Evolutionary conservation across 1,140 invertebrate genomes (phyloP).

Genomic region (Matsumurasca onukii): DNA sequence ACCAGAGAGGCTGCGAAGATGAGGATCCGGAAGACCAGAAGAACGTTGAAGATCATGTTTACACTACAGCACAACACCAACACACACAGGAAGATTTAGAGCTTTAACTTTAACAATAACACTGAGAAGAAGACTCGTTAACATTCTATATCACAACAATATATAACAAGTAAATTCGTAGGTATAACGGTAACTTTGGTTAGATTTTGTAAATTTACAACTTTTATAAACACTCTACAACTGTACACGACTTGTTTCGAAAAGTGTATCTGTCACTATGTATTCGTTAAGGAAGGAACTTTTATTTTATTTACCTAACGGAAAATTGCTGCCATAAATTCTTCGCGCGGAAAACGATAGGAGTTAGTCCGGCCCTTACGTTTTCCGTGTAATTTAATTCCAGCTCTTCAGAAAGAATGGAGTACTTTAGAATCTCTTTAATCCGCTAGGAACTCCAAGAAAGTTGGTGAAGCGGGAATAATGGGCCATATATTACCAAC

Average conservation of each 20-base stretch:
- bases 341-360: no score
- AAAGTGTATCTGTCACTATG: no score
- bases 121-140: background rate
- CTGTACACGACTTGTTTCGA: no score
- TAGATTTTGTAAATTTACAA: no score
- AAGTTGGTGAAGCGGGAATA: constrained; percentile 6
- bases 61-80: constrained; percentile 10
- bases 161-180: background rate
- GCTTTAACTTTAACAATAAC: no score
- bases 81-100: background rate
- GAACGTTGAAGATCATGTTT: background rate
- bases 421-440: constrained; percentile 9
- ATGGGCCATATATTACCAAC: constrained; percentile 12
- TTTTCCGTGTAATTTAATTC: constrained; percentile 9
- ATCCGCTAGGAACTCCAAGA: background rate
- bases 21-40: background rate
- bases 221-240: no score
- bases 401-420: background rate
- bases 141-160: constrained; percentile 8
- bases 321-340: no score
- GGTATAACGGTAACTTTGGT: background rate
- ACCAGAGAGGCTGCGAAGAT: background rate
- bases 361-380: no score
- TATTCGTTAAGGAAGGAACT: no score
- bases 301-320: no score